Base-by-base conservation (phyloP, 2,113 vertebrate species). In the Epinephelus moara region DNA sequence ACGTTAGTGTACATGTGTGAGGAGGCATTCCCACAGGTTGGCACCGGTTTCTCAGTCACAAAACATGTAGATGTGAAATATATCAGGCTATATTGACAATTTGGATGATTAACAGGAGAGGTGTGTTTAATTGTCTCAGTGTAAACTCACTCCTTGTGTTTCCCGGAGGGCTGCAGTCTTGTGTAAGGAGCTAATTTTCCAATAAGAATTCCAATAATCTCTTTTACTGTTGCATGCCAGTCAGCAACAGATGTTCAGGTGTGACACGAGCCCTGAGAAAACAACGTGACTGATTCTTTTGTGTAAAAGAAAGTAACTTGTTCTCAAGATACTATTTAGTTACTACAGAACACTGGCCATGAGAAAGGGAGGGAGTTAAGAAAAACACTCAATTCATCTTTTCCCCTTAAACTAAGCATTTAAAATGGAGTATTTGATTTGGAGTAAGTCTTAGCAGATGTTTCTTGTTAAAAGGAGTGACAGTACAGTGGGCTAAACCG, bases 181-280 rank as follows among this genome's bases (percentile, higher is more conserved):
- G 33, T 37, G 80, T 68, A 78, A 66, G 37, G 37, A 53, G 59
- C 47, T 42, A 6, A 70, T 73, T 63, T 45, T 80, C 75, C 77
- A 60, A 47, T 63, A 59, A 62, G 72, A 81, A 84, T 68, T 80
- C 70, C 81, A 75, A 60, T 59, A 49, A 85, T 70, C 3, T 78
- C 40, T 79, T 80, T 76, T 61, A 70, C 73, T 78, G 72, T 33
- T 75, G 78, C 74, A 69, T 14, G 42, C 57, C 49, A 74, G 81
- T 87, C 78, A 81, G 77, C 55, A 89, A 73, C 91, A 92, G 86
- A 86, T 93, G 92, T 91, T 90, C 74, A 91, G 85, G 90, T 88
- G 88, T 83, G 81, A 92, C 80, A 73, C 55, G 66, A 15, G 15
- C 33, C n/a, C 25, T 33, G 49, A 69, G 52, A 81, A 80, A 86